These are phyloP conservation scores for Saxicola maurus DNA, from an alignment of 2,797 vertebrate genomes.

Conservation along the genomic window DNA sequence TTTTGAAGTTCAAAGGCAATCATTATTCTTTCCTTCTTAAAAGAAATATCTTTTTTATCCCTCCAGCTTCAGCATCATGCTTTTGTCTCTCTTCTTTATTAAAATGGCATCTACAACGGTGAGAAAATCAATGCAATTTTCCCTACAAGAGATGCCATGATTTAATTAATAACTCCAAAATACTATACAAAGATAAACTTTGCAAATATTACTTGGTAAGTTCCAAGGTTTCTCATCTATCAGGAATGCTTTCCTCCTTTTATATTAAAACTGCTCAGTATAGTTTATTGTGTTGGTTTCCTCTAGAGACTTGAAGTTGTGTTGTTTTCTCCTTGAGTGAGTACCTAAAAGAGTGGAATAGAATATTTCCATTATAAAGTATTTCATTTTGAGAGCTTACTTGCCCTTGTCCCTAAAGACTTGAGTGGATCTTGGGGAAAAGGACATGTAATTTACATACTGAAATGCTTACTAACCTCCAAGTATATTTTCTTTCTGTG, in stretches of 20 bases:
- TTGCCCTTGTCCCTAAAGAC: neutral
- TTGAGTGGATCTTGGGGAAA: neutral
- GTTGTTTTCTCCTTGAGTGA: neutral
- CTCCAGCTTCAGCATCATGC: neutral
- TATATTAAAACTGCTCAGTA: neutral
- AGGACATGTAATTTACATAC: neutral
- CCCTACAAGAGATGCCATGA: neutral
- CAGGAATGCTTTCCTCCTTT: neutral
- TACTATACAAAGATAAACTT: neutral
- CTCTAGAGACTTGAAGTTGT: neutral
- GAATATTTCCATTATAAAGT: slow-evolving; percentile 3
- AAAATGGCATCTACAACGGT: neutral
- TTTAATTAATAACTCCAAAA: slow-evolving; percentile 28
- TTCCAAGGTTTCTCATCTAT: neutral
- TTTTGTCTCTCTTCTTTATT: slow-evolving; percentile 4
- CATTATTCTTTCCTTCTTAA: neutral
- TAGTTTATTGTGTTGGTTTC: slow-evolving; percentile 2
- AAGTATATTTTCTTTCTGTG: neutral
- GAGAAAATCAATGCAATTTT: slow-evolving; percentile 1
- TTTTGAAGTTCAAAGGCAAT: neutral
- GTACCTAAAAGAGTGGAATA: neutral
- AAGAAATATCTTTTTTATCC: neutral
- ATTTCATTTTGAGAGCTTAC: slow-evolving; percentile 15
- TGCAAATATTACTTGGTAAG: neutral
- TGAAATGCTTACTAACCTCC: neutral